Base-by-base conservation (phyloP, 2,797 vertebrate genomes). In the Sebastes nivosus region DNA sequence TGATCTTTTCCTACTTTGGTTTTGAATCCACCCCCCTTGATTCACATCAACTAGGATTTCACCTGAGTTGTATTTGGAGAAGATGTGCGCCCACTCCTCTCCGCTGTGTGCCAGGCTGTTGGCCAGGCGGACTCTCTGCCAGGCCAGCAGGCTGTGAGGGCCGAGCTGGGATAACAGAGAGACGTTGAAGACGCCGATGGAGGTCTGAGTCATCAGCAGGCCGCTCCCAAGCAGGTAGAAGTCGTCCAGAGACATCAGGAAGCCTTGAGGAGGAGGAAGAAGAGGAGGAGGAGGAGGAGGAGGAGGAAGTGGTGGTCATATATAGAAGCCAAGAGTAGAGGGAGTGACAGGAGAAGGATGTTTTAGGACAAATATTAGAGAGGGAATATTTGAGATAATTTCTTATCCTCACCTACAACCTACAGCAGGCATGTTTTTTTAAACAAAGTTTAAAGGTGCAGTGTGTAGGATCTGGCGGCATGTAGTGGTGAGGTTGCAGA, bases 91-190 rank as follows among this genome's bases (percentile, higher is more conserved):
- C 97, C 97, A 98, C 24, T 91, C 84, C 86, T 94, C 93, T 42
- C 97, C 97, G 1, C 71, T 87, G 34, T 67, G 87, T 10, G 97
- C 97, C 94, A 98, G 94, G 93, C 95, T 94, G 82, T 97, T 96
- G 52, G 97, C 97, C 75, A 97, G 93, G 18, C 97, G 97, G 67
- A 98, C 97, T 74, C 97, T 96, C 85, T 98, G 97, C 97, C 97
- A 98, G 77, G 97, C 95, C 55, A 97, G 88, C 79, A 98, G 95
- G 77, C 96, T 94, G 88, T 96, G 88, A 0, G 97, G 96, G 52
- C 89, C 93, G 77, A 98, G 89, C 72, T 93, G 87, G 24, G 93
- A 93, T 58, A 95, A 93, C 59, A 98, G 94, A 6, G 95, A 96
- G 60, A 89, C 61, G 79, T 97, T 97, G 89, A 95, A 97, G 36